Conservation (phyloP, 2,113 vertebrate species). For the Macheiramphus alcinus region DNA sequence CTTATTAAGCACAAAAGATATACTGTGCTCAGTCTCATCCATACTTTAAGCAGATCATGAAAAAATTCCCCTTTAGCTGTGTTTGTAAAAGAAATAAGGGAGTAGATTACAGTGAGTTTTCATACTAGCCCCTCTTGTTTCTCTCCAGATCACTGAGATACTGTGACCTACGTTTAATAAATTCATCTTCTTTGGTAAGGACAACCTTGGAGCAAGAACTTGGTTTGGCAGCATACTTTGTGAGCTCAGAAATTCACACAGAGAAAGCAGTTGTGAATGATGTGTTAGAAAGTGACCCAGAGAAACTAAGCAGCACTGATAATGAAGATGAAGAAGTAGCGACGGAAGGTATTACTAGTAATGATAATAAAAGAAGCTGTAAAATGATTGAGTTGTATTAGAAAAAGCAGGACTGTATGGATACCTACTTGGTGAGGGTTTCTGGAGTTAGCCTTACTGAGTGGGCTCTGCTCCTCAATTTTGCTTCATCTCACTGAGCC, state of each 20-base stretch:
- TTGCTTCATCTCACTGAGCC: neutral
- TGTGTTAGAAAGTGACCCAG: conserved; percentile 87
- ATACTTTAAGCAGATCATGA: neutral
- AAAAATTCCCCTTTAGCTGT: neutral
- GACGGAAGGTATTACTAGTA: conserved; percentile 75
- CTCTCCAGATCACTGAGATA: conserved; percentile 89
- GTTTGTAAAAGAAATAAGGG: neutral
- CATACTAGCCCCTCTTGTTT: neutral
- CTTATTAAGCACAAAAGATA: neutral
- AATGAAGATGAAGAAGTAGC: conserved; percentile 90
- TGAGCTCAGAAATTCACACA: conserved; percentile 75
- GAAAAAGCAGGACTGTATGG: neutral
- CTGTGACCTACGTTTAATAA: conserved; percentile 93
- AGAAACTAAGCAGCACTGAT: conserved; percentile 93
- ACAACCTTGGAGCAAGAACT: conserved; percentile 94
- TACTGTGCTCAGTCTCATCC: neutral
- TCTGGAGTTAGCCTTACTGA: neutral
- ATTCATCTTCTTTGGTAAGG: conserved; percentile 88
- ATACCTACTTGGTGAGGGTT: neutral
- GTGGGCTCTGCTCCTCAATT: neutral
- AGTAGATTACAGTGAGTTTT: neutral
- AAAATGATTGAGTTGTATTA: neutral
- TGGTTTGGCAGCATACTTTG: conserved; percentile 90
- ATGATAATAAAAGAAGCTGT: neutral
- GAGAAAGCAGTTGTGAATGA: conserved; percentile 78